phyloP scores from a whole-genome alignment of 2,113 vertebrate species.

The Camelus dromedarius region DNA sequence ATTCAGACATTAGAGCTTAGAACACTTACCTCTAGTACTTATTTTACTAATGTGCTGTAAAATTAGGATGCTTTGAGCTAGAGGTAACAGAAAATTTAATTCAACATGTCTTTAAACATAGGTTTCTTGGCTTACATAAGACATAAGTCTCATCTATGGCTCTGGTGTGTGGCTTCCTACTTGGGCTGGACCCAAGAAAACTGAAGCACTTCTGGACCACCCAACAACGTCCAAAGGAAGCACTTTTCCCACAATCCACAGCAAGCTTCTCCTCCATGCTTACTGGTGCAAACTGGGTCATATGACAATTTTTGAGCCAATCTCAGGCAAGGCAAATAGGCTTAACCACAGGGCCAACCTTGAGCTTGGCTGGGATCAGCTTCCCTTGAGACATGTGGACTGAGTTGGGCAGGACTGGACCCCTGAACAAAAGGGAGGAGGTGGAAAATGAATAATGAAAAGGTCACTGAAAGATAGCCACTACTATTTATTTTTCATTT shows the following conservation, averaged over 20 bases:
- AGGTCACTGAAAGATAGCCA: background rate
- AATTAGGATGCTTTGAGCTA: slow-evolving; percentile 9
- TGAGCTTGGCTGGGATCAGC: too few relatives aligned
- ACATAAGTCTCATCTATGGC: background rate
- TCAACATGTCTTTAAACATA: background rate
- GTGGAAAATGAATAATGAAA: background rate
- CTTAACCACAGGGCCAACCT: background rate
- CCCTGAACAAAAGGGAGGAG: background rate
- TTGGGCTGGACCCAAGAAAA: background rate
- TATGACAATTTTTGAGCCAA: background rate
- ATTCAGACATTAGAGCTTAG: background rate
- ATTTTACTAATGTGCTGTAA: background rate
- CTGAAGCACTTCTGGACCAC: background rate
- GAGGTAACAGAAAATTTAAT: background rate
- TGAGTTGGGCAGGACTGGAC: background rate
- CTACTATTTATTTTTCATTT: background rate
- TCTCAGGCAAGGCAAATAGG: background rate
- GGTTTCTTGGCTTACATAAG: background rate
- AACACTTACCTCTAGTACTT: background rate
- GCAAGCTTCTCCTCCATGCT: background rate
- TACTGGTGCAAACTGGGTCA: background rate
- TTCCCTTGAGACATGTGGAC: background rate
- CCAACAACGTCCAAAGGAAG: background rate
- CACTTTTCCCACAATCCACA: background rate
- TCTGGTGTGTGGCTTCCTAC: background rate